Evolutionary conservation across 2,888 invertebrate genomes (phyloP), one percentile per base, ranked within the genome.

Genomic region (Lepidochrysops patricia): DNA sequence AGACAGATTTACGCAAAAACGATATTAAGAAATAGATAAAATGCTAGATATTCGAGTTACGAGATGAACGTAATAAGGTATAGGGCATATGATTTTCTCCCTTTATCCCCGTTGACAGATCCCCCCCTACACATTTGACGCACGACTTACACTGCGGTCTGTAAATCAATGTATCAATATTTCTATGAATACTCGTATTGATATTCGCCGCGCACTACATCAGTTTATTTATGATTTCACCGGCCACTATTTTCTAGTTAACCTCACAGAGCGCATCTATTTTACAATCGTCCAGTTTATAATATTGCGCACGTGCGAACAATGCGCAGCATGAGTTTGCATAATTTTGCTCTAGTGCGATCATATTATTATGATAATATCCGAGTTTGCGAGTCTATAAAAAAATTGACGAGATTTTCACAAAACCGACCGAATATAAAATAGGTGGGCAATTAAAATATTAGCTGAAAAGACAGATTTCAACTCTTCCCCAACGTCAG

Each of bases 61-160:
- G 75, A 77, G 75, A 80, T 80, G 71, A 67, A 43, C 43, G 54
- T 54, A 54, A 54, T 54, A 54, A 19, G 27, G 54, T 54, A 54
- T 19, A 73, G 74, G 74, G 75, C 76, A 77, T 76, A 74, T 72
- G 74, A 72, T 67, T 72, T 68, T 68, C 71, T 70, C 68, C 68
- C 67, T 63, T 69, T 67, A 62, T 70, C 71, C 72, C 68, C 66
- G 67, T 66, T 73, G 77, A 77, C 76, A 78, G 70, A 78, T 76
- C 71, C 75, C 70, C 79, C 76, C 70, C 74, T 73, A 74, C 77
- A 76, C 75, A 68, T 80, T 80, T 79, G 78, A 80, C 77, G 77
- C 77, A 75, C 80, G 80, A 80, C 83, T 82, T 82, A 81, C 80
- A 37, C 49, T 57, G 50, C 64, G 60, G 61, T 58, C 57, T 62